Conservation (phyloP, 2,113 vertebrate genomes). For the Potamarius usumacintae region DNA sequence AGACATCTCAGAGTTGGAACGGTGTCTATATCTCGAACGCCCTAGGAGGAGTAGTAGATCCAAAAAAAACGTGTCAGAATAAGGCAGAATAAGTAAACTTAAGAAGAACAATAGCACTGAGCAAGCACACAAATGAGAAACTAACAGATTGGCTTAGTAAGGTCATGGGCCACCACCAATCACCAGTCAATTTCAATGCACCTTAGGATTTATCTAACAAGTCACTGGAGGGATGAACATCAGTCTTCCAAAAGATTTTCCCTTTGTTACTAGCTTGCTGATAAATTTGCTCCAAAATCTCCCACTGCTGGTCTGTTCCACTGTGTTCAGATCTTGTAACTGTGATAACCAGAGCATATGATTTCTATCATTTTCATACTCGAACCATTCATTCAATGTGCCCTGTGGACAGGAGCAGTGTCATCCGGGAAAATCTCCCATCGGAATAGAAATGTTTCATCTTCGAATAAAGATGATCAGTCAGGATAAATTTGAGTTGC, state of each 20-base stretch:
- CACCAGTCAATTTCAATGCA: neutral
- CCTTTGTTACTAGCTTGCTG: neutral
- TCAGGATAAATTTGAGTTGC: neutral
- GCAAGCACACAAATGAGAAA: neutral
- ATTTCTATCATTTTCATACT: neutral
- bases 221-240: neutral
- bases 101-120: too few relatives aligned
- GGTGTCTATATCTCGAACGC: too few relatives aligned
- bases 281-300: neutral
- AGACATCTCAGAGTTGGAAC: too few relatives aligned
- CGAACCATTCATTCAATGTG: neutral
- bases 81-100: too few relatives aligned
- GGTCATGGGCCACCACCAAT: neutral
- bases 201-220: neutral
- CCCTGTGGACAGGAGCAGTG: neutral
- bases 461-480: neutral
- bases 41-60: too few relatives aligned
- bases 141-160: neutral
- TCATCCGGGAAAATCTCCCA: neutral
- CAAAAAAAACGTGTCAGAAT: too few relatives aligned
- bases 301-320: neutral
- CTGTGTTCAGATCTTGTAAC: neutral
- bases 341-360: neutral
- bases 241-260: neutral
- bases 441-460: neutral